Conservation (phyloP, 1,140 invertebrate species). For the Neelides sp. region DNA sequence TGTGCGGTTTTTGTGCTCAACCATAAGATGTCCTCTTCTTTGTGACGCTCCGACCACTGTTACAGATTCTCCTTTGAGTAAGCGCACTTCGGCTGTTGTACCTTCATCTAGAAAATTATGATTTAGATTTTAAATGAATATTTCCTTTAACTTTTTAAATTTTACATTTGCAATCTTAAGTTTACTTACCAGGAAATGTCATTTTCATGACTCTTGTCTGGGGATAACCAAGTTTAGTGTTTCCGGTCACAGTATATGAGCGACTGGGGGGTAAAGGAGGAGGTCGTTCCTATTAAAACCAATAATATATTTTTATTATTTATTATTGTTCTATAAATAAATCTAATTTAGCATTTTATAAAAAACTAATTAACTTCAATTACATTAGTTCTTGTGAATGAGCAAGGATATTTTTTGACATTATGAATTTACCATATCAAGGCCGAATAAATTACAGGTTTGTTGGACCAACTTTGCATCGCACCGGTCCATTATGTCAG, state of each 20-base stretch:
- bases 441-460: slow-evolving; percentile 74
- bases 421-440: slow-evolving; percentile 57
- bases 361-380: slow-evolving; percentile 10
- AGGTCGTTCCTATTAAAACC: slow-evolving; percentile 61
- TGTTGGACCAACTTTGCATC: slow-evolving; percentile 75
- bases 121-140: slow-evolving; percentile 2
- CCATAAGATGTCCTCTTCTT: slow-evolving; percentile 63
- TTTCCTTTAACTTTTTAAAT: too few relatives aligned
- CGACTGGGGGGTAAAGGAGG: slow-evolving; percentile 78
- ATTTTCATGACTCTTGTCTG: slow-evolving; percentile 81
- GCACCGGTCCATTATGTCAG: slow-evolving; percentile 60
- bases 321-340: neutral
- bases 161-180: slow-evolving; percentile 1
- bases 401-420: slow-evolving; percentile 1
- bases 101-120: slow-evolving; percentile 41
- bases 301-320: slow-evolving; percentile 8
- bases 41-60: slow-evolving; percentile 67
- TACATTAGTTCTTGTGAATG: neutral
- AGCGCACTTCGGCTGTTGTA: slow-evolving; percentile 43
- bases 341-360: neutral
- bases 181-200: slow-evolving; percentile 58
- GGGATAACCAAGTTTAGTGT: slow-evolving; percentile 83
- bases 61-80: slow-evolving; percentile 68
- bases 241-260: slow-evolving; percentile 76
- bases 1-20: slow-evolving; percentile 64